Base-by-base conservation (phyloP, 2,113 vertebrate species). In the Pavo muticus region DNA sequence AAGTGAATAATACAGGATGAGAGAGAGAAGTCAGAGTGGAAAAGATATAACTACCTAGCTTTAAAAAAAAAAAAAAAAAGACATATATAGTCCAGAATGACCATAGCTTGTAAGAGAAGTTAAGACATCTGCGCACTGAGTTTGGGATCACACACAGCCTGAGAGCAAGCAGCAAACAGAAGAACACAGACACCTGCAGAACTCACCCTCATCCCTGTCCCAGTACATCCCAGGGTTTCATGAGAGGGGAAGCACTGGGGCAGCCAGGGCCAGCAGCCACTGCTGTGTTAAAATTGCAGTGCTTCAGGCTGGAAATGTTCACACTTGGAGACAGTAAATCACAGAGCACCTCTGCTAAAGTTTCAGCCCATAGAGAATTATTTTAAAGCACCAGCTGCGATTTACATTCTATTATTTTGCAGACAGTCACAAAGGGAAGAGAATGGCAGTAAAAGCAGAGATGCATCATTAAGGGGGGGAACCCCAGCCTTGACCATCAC, bases 271-370 rank as follows among this genome's bases (percentile, higher is more conserved):
- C 25, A 91, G 61, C 29, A 6, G 63, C 71, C 19, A 60, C 65
- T 78, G 72, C 94, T 93, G 27, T 27, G 95, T 96, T 89, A 91
- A 91, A 86, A 67, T 75, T 70, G 44, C 21, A 5, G 9, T 18
- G 48, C 88, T 94, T 39, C 15, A 18, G 78, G 76, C 86, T 91
- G 90, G 90, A 90, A 95, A 35, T 1, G 5, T 65, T 82, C 50
- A 87, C 73, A 89, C 94, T 95, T 94, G 94, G 70, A 94, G 87
- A 87, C n/a, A 63, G 59, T 89, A 82, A 95, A 84, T 93, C 57
- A 50, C 63, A 45, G 57, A 77, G 75, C 14, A 72, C 60, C 39
- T 90, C 75, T 40, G 61, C 87, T 93, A 63, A 67, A 30, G 69
- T 19, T 72, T 71, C 65, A 47, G 40, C 68, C 88, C 37, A 32